These are phyloP conservation scores for Astreopora myriophthalma DNA, from an alignment of 64 coral and sea anemone genomes.

Conservation along the genomic window DNA sequence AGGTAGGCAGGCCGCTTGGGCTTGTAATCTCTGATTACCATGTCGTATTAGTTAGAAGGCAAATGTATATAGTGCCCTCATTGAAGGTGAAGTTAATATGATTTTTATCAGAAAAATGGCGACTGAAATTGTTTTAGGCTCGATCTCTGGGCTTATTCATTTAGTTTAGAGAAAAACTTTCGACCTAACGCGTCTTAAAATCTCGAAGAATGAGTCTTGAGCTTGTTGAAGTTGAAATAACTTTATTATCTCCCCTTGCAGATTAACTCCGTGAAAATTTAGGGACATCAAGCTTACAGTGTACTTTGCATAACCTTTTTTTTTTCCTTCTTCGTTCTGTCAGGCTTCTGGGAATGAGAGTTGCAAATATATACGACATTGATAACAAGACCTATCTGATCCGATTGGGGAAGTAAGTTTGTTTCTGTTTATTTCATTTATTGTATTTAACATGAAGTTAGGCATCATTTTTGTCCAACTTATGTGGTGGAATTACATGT, in stretches of 20 bases:
- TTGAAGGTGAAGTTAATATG: not conserved
- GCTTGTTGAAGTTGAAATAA: too few relatives aligned
- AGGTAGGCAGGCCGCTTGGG: slow-evolving; percentile 54
- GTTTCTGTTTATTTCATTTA: not conserved
- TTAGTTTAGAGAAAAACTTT: too few relatives aligned
- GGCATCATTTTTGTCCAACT: too few relatives aligned
- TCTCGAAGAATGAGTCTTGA: too few relatives aligned
- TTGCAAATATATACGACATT: slow-evolving; percentile 94
- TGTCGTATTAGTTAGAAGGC: not conserved
- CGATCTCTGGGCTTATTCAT: too few relatives aligned
- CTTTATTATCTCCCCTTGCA: too few relatives aligned
- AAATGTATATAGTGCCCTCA: not conserved
- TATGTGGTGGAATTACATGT: too few relatives aligned
- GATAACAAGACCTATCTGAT: slow-evolving; percentile 99
- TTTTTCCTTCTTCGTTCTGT: not conserved
- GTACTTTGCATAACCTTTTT: too few relatives aligned
- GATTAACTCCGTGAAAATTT: too few relatives aligned
- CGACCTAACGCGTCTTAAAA: too few relatives aligned
- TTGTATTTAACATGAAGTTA: not conserved
- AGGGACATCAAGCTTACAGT: too few relatives aligned
- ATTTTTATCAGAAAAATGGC: not conserved
- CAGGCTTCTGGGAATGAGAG: slow-evolving; percentile 92
- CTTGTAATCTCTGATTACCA: not conserved
- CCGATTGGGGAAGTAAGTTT: slow-evolving; percentile 82
- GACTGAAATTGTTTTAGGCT: not conserved